Percentiles rank a stretch among this genome's conserved stretches.
Evolutionary conservation across 2,113 vertebrate genomes (phyloP).

Genomic region (Oncorhynchus kisutch): DNA sequence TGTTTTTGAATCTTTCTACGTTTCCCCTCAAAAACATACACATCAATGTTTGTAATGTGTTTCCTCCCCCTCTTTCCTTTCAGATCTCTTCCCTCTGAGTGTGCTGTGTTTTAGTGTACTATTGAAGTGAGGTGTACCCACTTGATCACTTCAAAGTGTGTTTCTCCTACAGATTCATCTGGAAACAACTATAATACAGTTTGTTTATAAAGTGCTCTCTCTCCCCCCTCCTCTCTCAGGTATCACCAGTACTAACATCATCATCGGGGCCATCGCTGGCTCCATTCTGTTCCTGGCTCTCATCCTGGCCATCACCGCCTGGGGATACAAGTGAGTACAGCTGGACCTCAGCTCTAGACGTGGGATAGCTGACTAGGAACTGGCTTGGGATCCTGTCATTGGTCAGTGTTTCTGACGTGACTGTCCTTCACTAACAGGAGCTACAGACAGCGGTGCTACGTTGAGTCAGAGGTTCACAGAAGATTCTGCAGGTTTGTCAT

Average conservation of each 20-base stretch:
- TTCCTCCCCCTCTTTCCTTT: constrained; percentile 13
- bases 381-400: not conserved
- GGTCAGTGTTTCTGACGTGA: constrained; percentile 1
- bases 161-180: not conserved
- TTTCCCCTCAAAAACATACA: not conserved
- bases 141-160: not conserved
- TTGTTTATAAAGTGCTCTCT: constrained; percentile 18
- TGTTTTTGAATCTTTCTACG: constrained; percentile 8
- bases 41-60: constrained; percentile 1
- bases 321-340: constrained; percentile 96
- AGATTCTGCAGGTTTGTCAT: constrained; percentile 77
- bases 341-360: not conserved
- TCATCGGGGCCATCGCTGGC: constrained; percentile 92
- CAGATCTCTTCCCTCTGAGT: constrained; percentile 43
- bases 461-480: constrained; percentile 74
- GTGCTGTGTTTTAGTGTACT: constrained; percentile 44
- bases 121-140: too few relatives aligned
- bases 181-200: constrained; percentile 38
- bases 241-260: constrained; percentile 94
- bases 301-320: constrained; percentile 89
- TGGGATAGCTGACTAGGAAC: too few relatives aligned
- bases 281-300: constrained; percentile 91
- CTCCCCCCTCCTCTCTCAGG: constrained; percentile 71
- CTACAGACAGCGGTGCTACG: constrained; percentile 91
- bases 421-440: constrained; percentile 79